phyloP scores from a whole-genome alignment of 2,888 invertebrate genomes.

The Tetramorium bicarinatum region DNA sequence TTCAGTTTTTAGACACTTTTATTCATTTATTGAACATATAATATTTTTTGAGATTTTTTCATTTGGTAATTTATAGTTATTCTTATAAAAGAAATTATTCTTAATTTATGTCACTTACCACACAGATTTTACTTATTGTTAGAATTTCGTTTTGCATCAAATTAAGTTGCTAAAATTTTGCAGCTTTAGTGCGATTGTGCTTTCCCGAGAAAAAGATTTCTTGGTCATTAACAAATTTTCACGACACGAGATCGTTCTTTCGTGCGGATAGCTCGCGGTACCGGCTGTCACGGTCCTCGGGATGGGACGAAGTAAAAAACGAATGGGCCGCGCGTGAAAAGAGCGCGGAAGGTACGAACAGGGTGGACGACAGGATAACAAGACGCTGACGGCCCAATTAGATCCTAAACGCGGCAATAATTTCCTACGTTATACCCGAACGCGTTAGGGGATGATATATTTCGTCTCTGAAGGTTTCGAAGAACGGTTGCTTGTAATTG shows the following conservation, averaged over 20 bases:
- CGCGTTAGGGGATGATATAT: conserved; percentile 66
- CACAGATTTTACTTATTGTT: background rate
- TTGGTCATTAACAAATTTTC: conserved; percentile 50
- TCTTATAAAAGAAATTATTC: background rate
- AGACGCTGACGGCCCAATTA: conserved; percentile 85
- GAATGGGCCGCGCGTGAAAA: conserved; percentile 42
- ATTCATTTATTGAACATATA: background rate
- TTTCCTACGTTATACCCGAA: conserved; percentile 55
- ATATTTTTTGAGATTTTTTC: background rate
- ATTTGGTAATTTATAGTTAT: background rate
- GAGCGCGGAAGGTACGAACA: conserved; percentile 54
- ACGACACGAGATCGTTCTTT: conserved; percentile 49
- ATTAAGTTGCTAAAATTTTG: background rate
- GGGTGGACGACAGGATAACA: conserved; percentile 78
- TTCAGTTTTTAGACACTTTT: background rate
- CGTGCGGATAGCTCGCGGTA: conserved; percentile 78
- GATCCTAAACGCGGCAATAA: conserved; percentile 78
- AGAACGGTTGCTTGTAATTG: conserved; percentile 63
- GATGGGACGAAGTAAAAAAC: conserved; percentile 58
- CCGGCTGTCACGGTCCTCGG: conserved; percentile 81
- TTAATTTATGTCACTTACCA: background rate
- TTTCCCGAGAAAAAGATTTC: conserved; percentile 16
- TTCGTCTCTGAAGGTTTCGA: conserved; percentile 59
- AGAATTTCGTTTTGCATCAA: background rate
- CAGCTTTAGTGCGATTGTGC: background rate